Evolutionary conservation across 2,797 vertebrate genomes (phyloP).

Genomic region (Aplochiton taeniatus): DNA sequence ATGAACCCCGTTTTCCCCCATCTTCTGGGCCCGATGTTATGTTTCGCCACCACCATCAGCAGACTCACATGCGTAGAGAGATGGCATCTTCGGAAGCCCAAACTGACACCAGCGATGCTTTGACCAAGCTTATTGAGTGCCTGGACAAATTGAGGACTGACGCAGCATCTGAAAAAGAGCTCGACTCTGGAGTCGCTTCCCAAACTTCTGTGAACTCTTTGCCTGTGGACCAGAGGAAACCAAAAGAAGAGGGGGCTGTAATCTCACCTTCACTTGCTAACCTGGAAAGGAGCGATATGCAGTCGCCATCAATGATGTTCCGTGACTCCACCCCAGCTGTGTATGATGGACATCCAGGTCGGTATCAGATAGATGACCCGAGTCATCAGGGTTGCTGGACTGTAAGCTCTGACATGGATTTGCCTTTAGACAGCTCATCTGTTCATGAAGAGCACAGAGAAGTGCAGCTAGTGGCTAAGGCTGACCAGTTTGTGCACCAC

Average conservation of each 20-base stretch:
- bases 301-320: conserved; percentile 31
- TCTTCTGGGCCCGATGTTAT: conserved; percentile 51
- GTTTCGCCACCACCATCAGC: conserved; percentile 47
- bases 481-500: conserved; percentile 18
- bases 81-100: conserved; percentile 71
- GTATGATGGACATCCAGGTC: conserved; percentile 47
- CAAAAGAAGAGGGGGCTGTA: conserved; percentile 24
- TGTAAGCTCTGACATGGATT: conserved; percentile 52
- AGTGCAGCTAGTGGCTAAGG: neutral
- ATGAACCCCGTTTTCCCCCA: conserved; percentile 69
- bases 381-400: conserved; percentile 55
- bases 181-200: conserved; percentile 70
- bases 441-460: conserved; percentile 54
- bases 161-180: conserved; percentile 43
- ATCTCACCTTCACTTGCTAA: no score
- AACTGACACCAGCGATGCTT: conserved; percentile 73
- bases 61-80: conserved; percentile 50
- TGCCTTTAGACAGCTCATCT: conserved; percentile 71
- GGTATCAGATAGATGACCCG: conserved; percentile 34
- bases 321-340: conserved; percentile 35
- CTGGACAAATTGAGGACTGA: conserved; percentile 70
- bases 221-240: conserved; percentile 51
- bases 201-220: conserved; percentile 65
- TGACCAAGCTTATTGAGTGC: conserved; percentile 75
- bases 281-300: conserved; percentile 5